phyloP scores from a whole-genome alignment of 2,797 vertebrate species.

The Hephaestus fuliginosus region DNA sequence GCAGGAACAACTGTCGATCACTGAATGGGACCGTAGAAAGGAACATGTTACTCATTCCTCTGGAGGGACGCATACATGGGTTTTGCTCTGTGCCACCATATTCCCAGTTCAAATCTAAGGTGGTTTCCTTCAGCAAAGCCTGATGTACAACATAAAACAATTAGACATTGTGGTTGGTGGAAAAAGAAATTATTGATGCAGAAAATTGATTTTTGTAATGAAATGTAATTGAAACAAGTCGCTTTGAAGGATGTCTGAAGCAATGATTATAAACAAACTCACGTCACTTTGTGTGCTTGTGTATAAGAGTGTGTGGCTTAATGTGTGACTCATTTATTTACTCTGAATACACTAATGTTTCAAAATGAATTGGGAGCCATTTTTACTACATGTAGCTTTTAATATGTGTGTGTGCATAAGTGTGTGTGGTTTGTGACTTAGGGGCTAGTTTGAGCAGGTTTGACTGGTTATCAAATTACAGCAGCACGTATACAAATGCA shows the following conservation, averaged over 20 bases:
- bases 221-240: conserved; percentile 72
- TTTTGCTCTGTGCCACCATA: conserved; percentile 36
- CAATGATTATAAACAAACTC: conserved; percentile 48
- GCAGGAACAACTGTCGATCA: conserved; percentile 16
- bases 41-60: conserved; percentile 50
- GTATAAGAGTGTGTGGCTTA: not conserved
- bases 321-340: conserved; percentile 27
- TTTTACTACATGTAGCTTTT: conserved; percentile 6
- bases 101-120: conserved; percentile 55
- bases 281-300: conserved; percentile 22
- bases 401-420: not conserved
- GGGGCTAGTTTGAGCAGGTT: conserved; percentile 17
- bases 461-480: conserved; percentile 50
- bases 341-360: conserved; percentile 33
- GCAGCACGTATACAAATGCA: conserved; percentile 29
- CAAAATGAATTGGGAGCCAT: conserved; percentile 8
- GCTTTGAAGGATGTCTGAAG: conserved; percentile 44
- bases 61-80: conserved; percentile 52
- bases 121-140: conserved; percentile 59
- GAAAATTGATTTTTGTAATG: conserved; percentile 81
- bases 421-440: not conserved
- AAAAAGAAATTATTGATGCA: conserved; percentile 72
- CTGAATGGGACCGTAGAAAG: conserved; percentile 45
- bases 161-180: conserved; percentile 57
- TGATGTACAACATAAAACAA: conserved; percentile 75